Evolutionary conservation across 2,888 invertebrate genomes (phyloP), one percentile per base, ranked within the genome.

Genomic region (Lasius fuliginosus): DNA sequence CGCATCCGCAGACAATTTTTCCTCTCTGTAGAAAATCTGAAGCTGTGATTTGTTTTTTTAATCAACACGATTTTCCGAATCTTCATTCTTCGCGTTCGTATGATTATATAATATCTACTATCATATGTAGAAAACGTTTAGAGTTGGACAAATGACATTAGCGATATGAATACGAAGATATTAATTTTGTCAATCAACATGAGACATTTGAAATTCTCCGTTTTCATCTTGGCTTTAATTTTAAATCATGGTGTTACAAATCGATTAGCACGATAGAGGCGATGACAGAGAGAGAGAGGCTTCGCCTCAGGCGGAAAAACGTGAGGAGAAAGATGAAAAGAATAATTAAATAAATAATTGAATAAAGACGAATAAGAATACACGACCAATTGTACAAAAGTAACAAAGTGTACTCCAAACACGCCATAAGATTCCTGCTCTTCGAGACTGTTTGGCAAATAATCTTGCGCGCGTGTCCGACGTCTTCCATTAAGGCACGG

Each of bases 311-410:
- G 36, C 27, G 12, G 1, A 36, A 67, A 76, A 65, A 23, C 23
- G 23, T 30, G 27, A 62, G 23, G 36, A 12, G 53, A 40, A 53
- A 18, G n/a, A n/a, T 12, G 33, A 56, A 27, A 18, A 36, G 46
- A 40, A 46, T 81, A 81, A 71, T 81, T 81, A 81, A 71, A 73
- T 71, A 46, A 79, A 53, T 53, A n/a, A 53, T 53, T 8, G n/a
- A 53, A n/a, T 1, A 8, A 46, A 79, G 27, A 18, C 18, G 23
- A 60, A 81, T 81, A n/a, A 81, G 46, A 81, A 81, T 81, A 73
- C 79, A 36, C 49, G 73, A 71, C 30, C 11, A 11, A 11, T 18
- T 42, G 23, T 27, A 46, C 8, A 18, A 36, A 18, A 56, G 27
- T 71, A 81, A 73, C 60, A 8, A 73, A 79, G 71, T 71, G 71